Evolutionary conservation across 2,797 vertebrate genomes (phyloP).

Genomic region (Tragelaphus oryx): DNA sequence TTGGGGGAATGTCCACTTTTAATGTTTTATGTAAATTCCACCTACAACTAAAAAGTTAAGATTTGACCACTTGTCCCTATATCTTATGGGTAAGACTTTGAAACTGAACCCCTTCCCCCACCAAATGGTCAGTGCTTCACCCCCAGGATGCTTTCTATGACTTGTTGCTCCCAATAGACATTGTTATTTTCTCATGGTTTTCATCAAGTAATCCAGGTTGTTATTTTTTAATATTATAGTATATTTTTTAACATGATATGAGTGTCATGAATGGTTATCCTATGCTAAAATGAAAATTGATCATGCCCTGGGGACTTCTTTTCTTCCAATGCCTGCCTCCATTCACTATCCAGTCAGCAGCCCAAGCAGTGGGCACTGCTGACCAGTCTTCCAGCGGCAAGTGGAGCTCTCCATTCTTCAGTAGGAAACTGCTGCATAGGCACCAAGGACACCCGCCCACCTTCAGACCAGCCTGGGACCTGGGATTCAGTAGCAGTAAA

Average conservation of each 20-base stretch:
- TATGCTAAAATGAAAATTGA: not conserved
- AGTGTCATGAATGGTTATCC: not conserved
- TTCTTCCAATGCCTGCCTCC: not conserved
- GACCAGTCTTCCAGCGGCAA: not conserved
- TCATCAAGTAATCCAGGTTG: not conserved
- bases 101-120: not conserved
- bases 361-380: not conserved
- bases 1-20: not conserved
- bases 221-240: conserved; percentile 34
- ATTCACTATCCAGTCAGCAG: not conserved
- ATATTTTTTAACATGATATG: not conserved
- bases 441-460: fast-evolving
- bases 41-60: not conserved
- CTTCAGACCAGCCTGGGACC: not conserved
- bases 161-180: not conserved
- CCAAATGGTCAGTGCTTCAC: conserved; percentile 30
- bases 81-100: not conserved
- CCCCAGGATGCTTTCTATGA: not conserved
- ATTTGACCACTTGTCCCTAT: not conserved
- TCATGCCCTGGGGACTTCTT: conserved; percentile 3
- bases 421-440: not conserved
- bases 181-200: conserved; percentile 11
- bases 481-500: not conserved
- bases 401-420: not conserved
- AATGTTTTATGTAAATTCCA: not conserved